Evolutionary conservation across 2,888 invertebrate species (phyloP), one percentile per base, ranked within the genome.

Genomic region (Helleia helle): DNA sequence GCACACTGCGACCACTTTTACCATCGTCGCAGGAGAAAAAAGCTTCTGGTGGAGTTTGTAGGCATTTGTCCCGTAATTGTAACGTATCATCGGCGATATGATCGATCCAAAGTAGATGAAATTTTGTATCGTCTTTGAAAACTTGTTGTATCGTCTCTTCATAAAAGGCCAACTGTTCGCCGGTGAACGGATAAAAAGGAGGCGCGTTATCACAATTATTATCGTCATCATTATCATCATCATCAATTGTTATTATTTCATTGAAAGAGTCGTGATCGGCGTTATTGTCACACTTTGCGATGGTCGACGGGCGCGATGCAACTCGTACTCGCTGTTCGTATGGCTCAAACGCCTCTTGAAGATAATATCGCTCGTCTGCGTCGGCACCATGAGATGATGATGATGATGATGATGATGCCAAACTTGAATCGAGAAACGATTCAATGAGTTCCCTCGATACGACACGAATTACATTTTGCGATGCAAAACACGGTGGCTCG

Each of bases 401-500:
- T n/a, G n/a, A n/a, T n/a, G 2, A 4, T 8, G 29, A 14, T 11
- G 12, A 29, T n/a, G 26, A 14, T 15, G 30, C 30, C 14, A 7
- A 15, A 1, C 8, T 8, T 5, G 30, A 13, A 3, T 5, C 14
- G 14, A 38, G 11, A 38, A 38, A 38, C 9, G 27, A 27, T 27
- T 27, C 27, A 11, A 38, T 38, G 27, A 38, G 38, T 15, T 38
- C 26, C 12, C 38, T 26, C 5, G 38, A 12, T n/a, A 37, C 27
- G 15, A 37, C 15, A 24, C 26, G 37, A 11, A 14, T 26, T 7
- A 7, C 11, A 8, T 26, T 13, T 11, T 24, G 11, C 27, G 27
- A 27, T 27, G 38, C 26, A 1, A 38, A 27, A 38, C 38, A 38
- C 27, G 38, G 38, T 7, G 27, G 27, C 15, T 38, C 38, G 27